These are phyloP conservation scores for Salmo trutta DNA, from an alignment of 2,797 vertebrate genomes.

Conservation along the genomic window DNA sequence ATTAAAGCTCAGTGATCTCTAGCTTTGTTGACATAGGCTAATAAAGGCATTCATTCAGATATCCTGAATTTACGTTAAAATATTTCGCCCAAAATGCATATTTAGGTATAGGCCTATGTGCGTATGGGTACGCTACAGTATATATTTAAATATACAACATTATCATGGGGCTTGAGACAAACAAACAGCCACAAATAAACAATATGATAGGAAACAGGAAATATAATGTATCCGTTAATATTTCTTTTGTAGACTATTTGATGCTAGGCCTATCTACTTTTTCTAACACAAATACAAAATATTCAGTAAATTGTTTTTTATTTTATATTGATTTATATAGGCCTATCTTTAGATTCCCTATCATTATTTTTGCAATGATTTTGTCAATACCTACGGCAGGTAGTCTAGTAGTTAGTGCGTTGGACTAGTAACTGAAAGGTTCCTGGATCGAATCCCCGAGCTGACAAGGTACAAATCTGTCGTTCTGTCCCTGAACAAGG, in stretches of 20 bases:
- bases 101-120: not conserved
- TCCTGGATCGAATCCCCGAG: no score
- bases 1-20: not conserved
- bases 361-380: not conserved
- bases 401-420: no score
- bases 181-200: not conserved
- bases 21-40: not conserved
- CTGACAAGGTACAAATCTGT: no score
- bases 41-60: not conserved
- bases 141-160: not conserved
- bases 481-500: no score
- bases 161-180: not conserved
- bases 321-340: not conserved
- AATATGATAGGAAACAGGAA: not conserved
- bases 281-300: not conserved
- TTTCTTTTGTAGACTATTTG: not conserved
- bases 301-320: not conserved
- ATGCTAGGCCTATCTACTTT: not conserved
- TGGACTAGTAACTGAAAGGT: no score
- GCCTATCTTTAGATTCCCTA: no score
- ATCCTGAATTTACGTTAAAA: not conserved
- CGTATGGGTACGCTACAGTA: not conserved
- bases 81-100: not conserved
- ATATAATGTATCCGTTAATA: not conserved
- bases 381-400: not conserved